Evolutionary conservation across 2,113 vertebrate species (phyloP), one percentile per base, ranked within the genome.

Genomic region (Coptodon rendalli): DNA sequence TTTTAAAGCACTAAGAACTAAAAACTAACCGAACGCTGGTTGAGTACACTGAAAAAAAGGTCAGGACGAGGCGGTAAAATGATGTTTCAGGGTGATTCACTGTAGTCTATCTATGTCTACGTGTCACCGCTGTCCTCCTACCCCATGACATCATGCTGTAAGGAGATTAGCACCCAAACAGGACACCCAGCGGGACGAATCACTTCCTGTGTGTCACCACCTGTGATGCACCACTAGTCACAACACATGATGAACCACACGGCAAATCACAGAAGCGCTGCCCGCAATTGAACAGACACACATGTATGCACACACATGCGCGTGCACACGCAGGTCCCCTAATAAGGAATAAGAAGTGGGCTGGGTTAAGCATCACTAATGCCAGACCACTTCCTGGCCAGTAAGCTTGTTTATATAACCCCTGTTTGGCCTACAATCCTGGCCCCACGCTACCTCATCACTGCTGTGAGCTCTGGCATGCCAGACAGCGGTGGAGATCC

Each of bases 381-480:
- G 86, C 92, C 89, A 85, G 36, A 86, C 84, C 78, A 86, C 95
- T 96, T 97, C 96, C 96, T 96, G 95, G 92, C 89, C 90, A 90
- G 61, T 96, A 95, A 96, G 93, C 95, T 94, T 91, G 94, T 95
- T 96, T 96, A 95, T 92, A 90, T 96, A 95, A 96, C 91, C 89
- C 91, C 89, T 87, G 94, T 91, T 93, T 93, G 90, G 85, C 93
- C 94, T 94, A 89, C 90, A 89, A 84, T 87, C 78, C 68, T 81
- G 57, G 22, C 76, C 27, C 53, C 68, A 19, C 34, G 27, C 66
- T 80, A 66, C 54, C 56, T 81, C 85, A 80, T 83, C 50, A 36
- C 68, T 11, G 45, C 86, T 76, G 63, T 87, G 85, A 90, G 86
- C 84, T 82, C 71, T 83, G 91, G 90, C 87, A 82, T 81, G 81